Conservation (phyloP, 2,113 vertebrate species). For the Delphinapterus leucas region DNA sequence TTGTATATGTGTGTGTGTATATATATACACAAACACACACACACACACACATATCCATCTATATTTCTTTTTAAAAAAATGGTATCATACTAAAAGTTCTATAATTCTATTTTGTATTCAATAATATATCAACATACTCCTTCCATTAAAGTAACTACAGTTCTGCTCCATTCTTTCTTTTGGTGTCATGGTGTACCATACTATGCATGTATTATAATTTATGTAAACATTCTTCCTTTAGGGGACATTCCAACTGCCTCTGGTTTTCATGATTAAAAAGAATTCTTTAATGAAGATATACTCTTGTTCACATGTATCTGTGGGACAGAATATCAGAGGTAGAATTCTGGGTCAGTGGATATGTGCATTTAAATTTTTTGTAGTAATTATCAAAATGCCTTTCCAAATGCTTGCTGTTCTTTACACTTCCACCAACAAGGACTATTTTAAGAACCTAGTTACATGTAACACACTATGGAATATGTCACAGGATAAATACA, state of each 20-base stretch:
- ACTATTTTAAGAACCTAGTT: neutral
- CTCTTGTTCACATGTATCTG: neutral
- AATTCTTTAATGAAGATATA: neutral
- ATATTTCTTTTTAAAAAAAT: neutral
- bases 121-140: neutral
- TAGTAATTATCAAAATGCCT: neutral
- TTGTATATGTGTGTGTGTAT: neutral
- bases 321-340: neutral
- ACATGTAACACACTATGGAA: neutral
- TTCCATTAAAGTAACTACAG: neutral
- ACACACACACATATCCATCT: neutral
- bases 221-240: neutral
- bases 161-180: neutral
- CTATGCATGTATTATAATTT: neutral
- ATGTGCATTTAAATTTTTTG: neutral
- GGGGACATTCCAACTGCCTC: neutral
- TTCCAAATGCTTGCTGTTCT: neutral
- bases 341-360: neutral
- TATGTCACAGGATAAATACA: neutral
- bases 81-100: neutral
- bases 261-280: neutral
- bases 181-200: rapidly evolving
- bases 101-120: neutral
- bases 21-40: rapidly evolving
- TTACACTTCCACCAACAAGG: neutral